phyloP scores from a whole-genome alignment of 1,140 invertebrate species.

The Acyrthosiphon pisum region DNA sequence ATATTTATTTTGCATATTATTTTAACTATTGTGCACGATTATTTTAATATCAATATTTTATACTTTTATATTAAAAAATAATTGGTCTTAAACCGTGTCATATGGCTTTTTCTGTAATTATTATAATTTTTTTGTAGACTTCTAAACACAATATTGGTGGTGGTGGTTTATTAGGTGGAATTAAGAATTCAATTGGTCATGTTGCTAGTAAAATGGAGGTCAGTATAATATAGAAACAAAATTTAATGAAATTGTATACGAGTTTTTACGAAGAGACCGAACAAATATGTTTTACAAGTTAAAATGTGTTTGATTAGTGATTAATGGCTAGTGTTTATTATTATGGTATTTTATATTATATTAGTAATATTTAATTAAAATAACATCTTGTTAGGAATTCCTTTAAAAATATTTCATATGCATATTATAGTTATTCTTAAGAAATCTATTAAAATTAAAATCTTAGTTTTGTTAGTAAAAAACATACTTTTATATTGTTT shows the following conservation, averaged over 20 bases:
- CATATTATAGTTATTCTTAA: neutral
- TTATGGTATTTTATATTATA: neutral
- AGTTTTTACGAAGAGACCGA: slow-evolving; percentile 28
- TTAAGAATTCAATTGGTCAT: slow-evolving; percentile 24
- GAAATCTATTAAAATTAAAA: neutral
- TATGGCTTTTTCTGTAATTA: slow-evolving; percentile 34
- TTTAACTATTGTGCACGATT: neutral
- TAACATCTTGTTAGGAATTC: neutral
- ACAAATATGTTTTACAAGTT: slow-evolving; percentile 10
- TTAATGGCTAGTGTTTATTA: no score
- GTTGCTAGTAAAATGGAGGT: slow-evolving; percentile 33
- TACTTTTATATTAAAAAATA: neutral
- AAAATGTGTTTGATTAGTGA: neutral
- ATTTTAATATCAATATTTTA: neutral
- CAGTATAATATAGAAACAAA: slow-evolving; percentile 12
- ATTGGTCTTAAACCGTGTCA: neutral
- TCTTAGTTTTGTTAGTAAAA: neutral
- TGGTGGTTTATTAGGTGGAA: slow-evolving; percentile 37
- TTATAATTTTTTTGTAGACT: slow-evolving; percentile 33
- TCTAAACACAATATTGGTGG: neutral
- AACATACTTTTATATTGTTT: neutral
- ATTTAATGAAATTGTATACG: slow-evolving; percentile 19
- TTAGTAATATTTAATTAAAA: neutral
- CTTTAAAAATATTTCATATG: neutral
- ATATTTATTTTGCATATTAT: neutral